Conservation (phyloP, 2,113 vertebrate species). For the Cnemophilus loriae region DNA sequence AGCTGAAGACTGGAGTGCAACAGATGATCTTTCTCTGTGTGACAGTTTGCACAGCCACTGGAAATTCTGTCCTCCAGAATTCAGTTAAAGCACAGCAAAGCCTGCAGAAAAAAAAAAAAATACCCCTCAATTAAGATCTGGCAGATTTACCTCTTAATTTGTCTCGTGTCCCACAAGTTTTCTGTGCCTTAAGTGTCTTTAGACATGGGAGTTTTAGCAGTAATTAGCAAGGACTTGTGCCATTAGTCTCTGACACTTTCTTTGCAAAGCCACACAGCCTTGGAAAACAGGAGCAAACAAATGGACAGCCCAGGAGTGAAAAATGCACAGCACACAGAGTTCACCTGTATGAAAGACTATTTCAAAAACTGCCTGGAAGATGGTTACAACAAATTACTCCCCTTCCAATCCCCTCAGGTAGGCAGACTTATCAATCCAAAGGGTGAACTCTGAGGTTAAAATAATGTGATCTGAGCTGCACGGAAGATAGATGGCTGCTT, state of each 20-base stretch:
- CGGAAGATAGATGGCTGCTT: not conserved
- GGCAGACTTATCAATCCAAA: conserved; percentile 9
- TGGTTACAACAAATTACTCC: conserved; percentile 14
- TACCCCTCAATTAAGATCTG: not conserved
- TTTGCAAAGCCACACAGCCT: not conserved
- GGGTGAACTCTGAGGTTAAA: not conserved
- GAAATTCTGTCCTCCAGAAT: conserved; percentile 15
- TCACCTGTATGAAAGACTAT: not conserved
- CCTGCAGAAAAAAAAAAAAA: not conserved
- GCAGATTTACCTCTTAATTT: not conserved
- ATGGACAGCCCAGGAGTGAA: not conserved
- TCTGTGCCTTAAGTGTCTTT: not conserved
- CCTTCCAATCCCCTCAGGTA: not conserved
- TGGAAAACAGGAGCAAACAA: not conserved
- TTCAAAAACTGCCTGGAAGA: conserved; percentile 37
- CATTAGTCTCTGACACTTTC: not conserved
- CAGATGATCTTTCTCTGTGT: conserved; percentile 17
- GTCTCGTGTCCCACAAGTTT: not conserved
- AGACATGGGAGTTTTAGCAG: not conserved
- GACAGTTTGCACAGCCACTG: conserved; percentile 13
- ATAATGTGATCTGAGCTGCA: not conserved
- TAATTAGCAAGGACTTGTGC: conserved; percentile 2
- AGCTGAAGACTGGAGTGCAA: not conserved
- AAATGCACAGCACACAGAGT: not conserved
- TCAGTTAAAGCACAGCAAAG: not conserved